Percentiles rank a stretch among this genome's conserved stretches.
These are phyloP conservation scores for Embiotoca jacksoni DNA, from an alignment of 2,113 vertebrate genomes.

Conservation along the genomic window DNA sequence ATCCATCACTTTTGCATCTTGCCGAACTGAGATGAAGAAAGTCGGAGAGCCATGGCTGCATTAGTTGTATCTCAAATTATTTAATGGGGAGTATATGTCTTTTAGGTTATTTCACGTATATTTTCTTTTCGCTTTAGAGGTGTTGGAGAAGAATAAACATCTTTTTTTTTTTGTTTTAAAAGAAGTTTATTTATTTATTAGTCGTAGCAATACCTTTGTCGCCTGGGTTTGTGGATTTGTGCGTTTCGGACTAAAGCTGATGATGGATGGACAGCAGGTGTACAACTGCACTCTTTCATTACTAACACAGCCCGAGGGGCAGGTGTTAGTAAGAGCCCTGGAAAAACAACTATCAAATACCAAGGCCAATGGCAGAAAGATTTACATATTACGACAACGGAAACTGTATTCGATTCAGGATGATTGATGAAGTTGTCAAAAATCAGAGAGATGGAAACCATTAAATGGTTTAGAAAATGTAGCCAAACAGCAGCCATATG, in stretches of 20 bases:
- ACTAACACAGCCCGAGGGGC: slow-evolving; percentile 35
- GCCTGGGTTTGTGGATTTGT: neutral
- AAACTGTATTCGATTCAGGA: neutral
- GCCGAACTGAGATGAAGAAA: slow-evolving; percentile 25
- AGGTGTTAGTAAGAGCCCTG: slow-evolving; percentile 22
- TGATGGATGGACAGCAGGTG: slow-evolving; percentile 40
- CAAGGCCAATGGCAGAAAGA: slow-evolving; percentile 4
- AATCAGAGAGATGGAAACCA: slow-evolving; percentile 12
- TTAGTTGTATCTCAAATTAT: neutral
- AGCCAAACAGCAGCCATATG: neutral
- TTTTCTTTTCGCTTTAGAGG: neutral
- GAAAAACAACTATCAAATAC: slow-evolving; percentile 39
- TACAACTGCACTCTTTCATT: slow-evolving; percentile 3
- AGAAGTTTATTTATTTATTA: neutral
- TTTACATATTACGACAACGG: slow-evolving; percentile 38
- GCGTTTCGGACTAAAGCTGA: slow-evolving; percentile 7
- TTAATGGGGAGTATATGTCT: neutral
- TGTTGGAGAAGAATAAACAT: neutral
- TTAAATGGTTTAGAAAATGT: slow-evolving; percentile 9
- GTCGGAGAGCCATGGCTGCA: slow-evolving; percentile 14
- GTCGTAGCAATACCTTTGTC: neutral
- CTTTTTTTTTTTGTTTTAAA: neutral
- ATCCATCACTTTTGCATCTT: slow-evolving; percentile 59
- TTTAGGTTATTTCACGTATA: neutral
- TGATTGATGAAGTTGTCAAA: slow-evolving; percentile 47